Conservation (phyloP, 2,888 invertebrate species). For the Agrenia bidenticulata region DNA sequence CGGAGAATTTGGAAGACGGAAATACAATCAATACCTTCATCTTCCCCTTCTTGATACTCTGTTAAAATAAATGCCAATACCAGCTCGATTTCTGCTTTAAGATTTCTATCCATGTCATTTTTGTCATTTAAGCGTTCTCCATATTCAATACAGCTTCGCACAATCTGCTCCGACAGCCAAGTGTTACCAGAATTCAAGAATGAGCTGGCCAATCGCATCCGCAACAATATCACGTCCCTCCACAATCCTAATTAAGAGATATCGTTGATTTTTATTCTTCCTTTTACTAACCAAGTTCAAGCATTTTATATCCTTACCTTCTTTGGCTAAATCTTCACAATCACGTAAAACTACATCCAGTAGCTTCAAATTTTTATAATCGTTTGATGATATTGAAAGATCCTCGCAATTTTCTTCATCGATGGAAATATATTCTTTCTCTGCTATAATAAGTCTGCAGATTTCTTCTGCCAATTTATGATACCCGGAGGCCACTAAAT, state of each 20-base stretch:
- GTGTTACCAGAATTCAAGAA: neutral
- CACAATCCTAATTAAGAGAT: neutral
- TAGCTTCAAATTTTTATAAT: too few species aligned
- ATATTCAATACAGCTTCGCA: neutral
- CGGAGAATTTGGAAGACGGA: neutral
- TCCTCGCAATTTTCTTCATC: too few species aligned
- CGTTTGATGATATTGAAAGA: too few species aligned
- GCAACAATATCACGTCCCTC: neutral
- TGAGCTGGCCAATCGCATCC: neutral
- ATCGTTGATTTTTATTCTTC: neutral
- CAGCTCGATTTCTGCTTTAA: neutral
- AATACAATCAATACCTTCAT: neutral
- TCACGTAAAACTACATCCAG: neutral
- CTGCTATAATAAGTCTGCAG: too few species aligned
- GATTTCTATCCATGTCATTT: neutral
- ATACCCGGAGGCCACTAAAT: too few species aligned
- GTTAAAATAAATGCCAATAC: neutral
- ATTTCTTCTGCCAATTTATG: too few species aligned
- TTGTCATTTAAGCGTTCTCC: neutral
- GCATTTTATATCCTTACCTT: neutral
- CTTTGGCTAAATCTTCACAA: slow-evolving; percentile 2
- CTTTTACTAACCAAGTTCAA: neutral
- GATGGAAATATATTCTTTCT: too few species aligned
- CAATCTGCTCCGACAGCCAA: neutral
- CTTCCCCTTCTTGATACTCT: neutral